Evolutionary conservation across 1,140 invertebrate genomes (phyloP), one percentile per base, ranked within the genome.

Genomic region (Nymphalis io): DNA sequence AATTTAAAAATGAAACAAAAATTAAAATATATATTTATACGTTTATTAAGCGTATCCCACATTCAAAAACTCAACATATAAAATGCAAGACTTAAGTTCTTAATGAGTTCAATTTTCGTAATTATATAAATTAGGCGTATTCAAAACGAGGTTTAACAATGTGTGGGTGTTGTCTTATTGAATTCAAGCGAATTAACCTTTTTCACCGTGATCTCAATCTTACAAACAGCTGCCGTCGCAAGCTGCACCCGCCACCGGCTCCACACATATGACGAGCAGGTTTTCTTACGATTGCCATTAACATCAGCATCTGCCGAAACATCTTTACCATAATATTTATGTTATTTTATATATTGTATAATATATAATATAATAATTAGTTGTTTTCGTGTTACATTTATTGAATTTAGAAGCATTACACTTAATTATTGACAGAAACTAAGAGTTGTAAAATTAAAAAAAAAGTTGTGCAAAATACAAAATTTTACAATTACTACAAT

Each of bases 211-310:
- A 55, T 23, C 11, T 27, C 21, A 55, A 27, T 55, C 27, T 33
- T 33, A 53, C 18, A 4, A 27, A 27, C 21, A 55, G 2, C 51
- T 27, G 51, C 51, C 13, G 18, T 6, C 51, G 51, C 51, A 55
- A 55, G 51, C 51, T 55, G 51, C 51, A 55, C 12, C 46, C 21
- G 51, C 21, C 21, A 55, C 20, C 51, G 23, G 51, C 51, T 27
- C 12, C 46, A 27, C 20, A n/a, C 51, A 55, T n/a, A 23, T 55
- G 23, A 21, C 51, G 51, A 27, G 20, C 51, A 27, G 51, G 51
- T 55, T 55, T 44, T 51, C 48, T 51, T 27, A 51, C 20, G 10
- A 51, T 6, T 46, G 15, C n/a, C 46, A 51, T 51, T 51, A 51
- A 12, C 46, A 12, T 46, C 20, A 33, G 27, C 46, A 51, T 16